Base-by-base conservation (phyloP, 2,797 vertebrate species). In the Pygocentrus nattereri region DNA sequence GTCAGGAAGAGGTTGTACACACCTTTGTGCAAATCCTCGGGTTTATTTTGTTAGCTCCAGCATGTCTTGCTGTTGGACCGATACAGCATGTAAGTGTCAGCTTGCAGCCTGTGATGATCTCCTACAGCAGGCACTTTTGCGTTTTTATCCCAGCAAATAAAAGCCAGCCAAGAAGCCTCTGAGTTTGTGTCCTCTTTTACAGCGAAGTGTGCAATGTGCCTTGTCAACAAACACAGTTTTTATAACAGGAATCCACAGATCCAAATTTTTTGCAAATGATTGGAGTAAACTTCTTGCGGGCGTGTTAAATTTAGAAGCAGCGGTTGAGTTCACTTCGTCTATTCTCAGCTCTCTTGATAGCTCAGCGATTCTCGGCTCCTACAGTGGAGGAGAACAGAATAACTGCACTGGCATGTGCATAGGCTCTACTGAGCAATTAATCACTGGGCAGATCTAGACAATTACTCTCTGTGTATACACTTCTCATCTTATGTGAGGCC, bases 281-380 rank as follows among this genome's bases (percentile, higher is more conserved):
- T 61, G 59, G 74, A 74, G 80, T 47, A 78, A 84, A 59, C 25
- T 74, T 80, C 50, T 69, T 2, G 49, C 23, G 16, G 19, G 38
- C 16, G 30, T 27, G 68, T 27, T 84, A 84, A 81, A 81, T 84
- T 78, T 84, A 78, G 83, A 68, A 74, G 61, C 68, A 52, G 78
- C 58, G 34, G 73, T 27, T 59, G 70, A 69, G 58, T 38, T 38
- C 18, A 38, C 69, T 64, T 81, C 80, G 61, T 74, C 74, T 74
- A 77, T 81, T 81, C 80, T 68, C 69, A 68, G 83, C 72, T 23
- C 30, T 76, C 76, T 67, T 76, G 73, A 86, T 82, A 79, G 59
- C 76, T 68, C 79, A 86, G 82, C 76, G 52, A 30, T 84, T 86
- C 74, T 84, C 41, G 3, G 34, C 54, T 59, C 56, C 21, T 61